Conservation (phyloP, 2,797 vertebrate species). For the Dryobates pubescens region DNA sequence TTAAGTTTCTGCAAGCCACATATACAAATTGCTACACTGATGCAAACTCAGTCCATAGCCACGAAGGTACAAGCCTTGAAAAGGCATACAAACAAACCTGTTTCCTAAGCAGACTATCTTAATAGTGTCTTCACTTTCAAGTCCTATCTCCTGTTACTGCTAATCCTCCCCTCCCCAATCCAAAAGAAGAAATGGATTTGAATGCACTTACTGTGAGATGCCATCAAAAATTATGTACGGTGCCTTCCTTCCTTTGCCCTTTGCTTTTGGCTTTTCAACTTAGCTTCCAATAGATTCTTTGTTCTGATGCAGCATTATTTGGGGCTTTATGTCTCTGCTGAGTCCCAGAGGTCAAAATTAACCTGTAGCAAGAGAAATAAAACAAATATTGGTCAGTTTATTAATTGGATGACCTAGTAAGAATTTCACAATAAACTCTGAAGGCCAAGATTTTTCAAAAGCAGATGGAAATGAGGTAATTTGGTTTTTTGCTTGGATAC, state of each 20-base stretch:
- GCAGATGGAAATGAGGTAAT: not conserved
- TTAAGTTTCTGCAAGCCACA: not conserved
- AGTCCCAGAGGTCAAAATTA: conserved; percentile 53
- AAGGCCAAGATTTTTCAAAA: conserved; percentile 31
- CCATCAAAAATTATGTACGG: not conserved
- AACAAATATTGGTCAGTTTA: conserved; percentile 5
- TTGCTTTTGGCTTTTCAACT: conserved; percentile 41
- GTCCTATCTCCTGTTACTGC: not conserved
- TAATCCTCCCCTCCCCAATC: not conserved
- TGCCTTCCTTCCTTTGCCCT: conserved; percentile 48
- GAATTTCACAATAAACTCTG: not conserved
- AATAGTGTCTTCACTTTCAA: conserved; percentile 1
- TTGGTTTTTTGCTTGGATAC: not conserved
- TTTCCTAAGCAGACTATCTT: not conserved
- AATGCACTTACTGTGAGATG: conserved; percentile 38
- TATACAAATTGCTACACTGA: not conserved
- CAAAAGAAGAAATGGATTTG: conserved; percentile 18
- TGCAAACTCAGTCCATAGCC: not conserved
- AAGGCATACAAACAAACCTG: not conserved
- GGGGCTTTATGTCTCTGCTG: conserved; percentile 27
- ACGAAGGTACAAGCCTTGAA: not conserved
- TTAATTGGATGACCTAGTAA: conserved; percentile 29
- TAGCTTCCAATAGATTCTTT: not conserved
- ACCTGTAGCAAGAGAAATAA: conserved; percentile 41
- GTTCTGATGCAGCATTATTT: conserved; percentile 17